Conservation (phyloP, 2,888 invertebrate genomes). For the Nephrotoma guestfalica region DNA sequence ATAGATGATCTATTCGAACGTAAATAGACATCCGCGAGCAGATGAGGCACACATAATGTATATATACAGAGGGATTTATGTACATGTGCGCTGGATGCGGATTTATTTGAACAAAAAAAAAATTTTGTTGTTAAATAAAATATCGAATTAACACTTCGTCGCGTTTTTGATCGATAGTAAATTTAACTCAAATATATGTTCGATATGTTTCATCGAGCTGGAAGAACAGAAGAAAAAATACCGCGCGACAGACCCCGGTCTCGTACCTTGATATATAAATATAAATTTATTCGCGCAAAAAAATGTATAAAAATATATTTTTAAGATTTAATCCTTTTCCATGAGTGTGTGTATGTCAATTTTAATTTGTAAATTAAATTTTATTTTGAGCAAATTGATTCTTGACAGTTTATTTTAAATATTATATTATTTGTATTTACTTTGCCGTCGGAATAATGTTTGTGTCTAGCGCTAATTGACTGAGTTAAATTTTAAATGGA, state of each 20-base stretch:
- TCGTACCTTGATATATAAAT: neutral
- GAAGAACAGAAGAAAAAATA: conserved; percentile 15
- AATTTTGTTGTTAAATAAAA: neutral
- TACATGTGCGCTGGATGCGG: neutral
- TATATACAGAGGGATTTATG: neutral
- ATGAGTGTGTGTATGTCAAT: neutral
- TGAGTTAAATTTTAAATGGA: neutral
- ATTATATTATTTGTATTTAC: neutral
- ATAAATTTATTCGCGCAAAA: neutral
- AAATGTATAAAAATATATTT: neutral
- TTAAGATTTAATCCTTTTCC: neutral
- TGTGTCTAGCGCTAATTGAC: neutral
- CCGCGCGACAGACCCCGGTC: neutral
- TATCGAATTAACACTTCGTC: conserved; percentile 15
- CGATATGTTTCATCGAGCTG: conserved; percentile 16
- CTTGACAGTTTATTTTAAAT: neutral
- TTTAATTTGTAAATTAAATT: neutral
- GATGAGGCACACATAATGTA: neutral
- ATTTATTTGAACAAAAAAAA: neutral
- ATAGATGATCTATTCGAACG: neutral
- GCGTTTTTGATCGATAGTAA: conserved; percentile 16
- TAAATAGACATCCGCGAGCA: neutral
- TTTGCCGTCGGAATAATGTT: neutral
- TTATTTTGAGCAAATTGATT: neutral
- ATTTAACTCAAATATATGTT: conserved; percentile 16